These are phyloP conservation scores for Zaprionus inermis DNA, from an alignment of 1,140 invertebrate genomes.

Conservation along the genomic window DNA sequence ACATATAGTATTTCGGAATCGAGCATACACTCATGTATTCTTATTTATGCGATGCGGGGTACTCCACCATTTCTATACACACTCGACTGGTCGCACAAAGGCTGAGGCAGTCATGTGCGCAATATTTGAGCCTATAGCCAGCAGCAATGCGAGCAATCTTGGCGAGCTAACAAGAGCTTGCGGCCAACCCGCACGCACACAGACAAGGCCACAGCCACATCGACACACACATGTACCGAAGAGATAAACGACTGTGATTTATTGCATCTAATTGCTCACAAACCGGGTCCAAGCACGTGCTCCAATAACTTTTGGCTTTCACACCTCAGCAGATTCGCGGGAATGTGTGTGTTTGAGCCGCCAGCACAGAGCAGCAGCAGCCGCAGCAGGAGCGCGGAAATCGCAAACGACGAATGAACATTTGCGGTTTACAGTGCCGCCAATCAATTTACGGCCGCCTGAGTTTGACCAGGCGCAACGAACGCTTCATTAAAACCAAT, in stretches of 20 bases:
- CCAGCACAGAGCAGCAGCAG: neutral
- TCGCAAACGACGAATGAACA: conserved; percentile 21
- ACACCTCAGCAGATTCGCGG: conserved; percentile 67
- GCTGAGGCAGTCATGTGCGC: conserved; percentile 37
- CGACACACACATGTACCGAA: neutral
- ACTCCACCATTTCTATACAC: conserved; percentile 22
- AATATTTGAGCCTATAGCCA: conserved; percentile 48
- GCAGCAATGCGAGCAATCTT: conserved; percentile 37
- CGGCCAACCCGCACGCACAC: conserved; percentile 18
- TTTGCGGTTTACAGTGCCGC: conserved; percentile 54
- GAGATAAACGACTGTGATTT: conserved; percentile 72
- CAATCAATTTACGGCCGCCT: conserved; percentile 65
- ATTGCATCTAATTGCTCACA: conserved; percentile 75
- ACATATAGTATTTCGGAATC: neutral
- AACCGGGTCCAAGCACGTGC: conserved; percentile 58
- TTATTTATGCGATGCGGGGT: conserved; percentile 2
- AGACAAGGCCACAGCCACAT: neutral
- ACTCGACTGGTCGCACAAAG: conserved; percentile 28
- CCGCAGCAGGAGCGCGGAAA: neutral
- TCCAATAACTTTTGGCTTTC: conserved; percentile 73
- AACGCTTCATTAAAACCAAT: conserved; percentile 70
- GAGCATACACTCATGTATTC: conserved; percentile 6
- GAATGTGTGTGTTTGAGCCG: conserved; percentile 26
- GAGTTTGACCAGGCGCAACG: conserved; percentile 31
- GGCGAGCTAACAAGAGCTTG: conserved; percentile 30